Evolutionary conservation across 2,797 vertebrate genomes (phyloP).

Genomic region (Catostomus latipinnis): DNA sequence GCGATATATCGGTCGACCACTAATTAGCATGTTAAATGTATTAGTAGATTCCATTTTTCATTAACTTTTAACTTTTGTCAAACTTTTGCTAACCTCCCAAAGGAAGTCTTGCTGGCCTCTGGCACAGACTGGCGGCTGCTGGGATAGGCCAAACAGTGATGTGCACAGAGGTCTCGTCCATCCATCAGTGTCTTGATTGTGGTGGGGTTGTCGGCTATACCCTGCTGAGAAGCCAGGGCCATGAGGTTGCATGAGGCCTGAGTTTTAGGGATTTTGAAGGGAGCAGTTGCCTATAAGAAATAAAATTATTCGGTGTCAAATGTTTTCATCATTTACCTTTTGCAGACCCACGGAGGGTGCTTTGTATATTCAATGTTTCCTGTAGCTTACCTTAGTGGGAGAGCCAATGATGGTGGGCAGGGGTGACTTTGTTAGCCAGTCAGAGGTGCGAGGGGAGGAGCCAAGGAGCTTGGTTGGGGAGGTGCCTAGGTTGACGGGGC

Average conservation of each 20-base stretch:
- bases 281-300: conserved; percentile 75
- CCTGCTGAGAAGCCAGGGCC: conserved; percentile 84
- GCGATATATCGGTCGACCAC: no score
- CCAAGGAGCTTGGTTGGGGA: conserved; percentile 93
- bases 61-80: neutral
- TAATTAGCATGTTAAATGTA: neutral
- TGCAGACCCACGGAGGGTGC: no score
- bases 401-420: conserved; percentile 97
- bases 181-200: conserved; percentile 81
- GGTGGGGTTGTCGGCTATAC: conserved; percentile 73
- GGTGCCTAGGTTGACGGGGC: conserved; percentile 89
- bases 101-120: conserved; percentile 80
- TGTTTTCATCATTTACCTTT: no score
- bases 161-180: conserved; percentile 79
- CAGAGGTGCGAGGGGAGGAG: conserved; percentile 89
- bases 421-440: conserved; percentile 95
- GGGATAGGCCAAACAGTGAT: conserved; percentile 80
- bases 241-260: conserved; percentile 95
- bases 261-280: conserved; percentile 98
- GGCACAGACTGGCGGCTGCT: conserved; percentile 79
- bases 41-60: no score
- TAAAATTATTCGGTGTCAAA: no score
- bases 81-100: conserved; percentile 84
- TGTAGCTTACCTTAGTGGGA: conserved; percentile 87
- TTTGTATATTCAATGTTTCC: no score